A percentile compares a stretch with the other conserved stretches of the same genome.
phyloP scores from a whole-genome alignment of 2,113 vertebrate species.

The Python bivittatus region DNA sequence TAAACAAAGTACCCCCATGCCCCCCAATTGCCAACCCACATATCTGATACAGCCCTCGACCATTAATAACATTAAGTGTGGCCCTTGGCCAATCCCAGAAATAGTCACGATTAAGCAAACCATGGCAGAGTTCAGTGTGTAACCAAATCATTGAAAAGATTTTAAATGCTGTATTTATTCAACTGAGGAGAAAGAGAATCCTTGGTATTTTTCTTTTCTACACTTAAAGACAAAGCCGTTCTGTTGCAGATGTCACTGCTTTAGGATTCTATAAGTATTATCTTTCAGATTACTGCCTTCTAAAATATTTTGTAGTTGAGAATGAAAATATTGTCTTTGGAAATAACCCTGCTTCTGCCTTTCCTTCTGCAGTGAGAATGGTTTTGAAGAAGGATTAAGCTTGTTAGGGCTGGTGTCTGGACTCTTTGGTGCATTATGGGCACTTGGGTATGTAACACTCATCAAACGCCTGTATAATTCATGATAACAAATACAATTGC shows the following conservation, averaged over 20 bases:
- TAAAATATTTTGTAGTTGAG: conserved; percentile 66
- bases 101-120: not conserved
- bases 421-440: conserved; percentile 76
- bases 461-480: not conserved
- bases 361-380: conserved; percentile 73
- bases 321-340: conserved; percentile 69
- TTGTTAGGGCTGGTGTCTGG: conserved; percentile 79
- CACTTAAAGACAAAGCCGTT: not conserved
- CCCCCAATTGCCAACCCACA: not conserved
- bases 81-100: not conserved
- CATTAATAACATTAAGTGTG: not conserved
- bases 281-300: not conserved
- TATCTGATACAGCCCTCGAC: not conserved
- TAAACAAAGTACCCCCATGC: not conserved
- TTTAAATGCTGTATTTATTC: not conserved
- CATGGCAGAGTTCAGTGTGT: not conserved
- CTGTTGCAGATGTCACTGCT: not conserved
- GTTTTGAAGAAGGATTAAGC: conserved; percentile 80
- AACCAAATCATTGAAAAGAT: not conserved
- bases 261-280: not conserved
- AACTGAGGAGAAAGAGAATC: not conserved
- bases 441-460: conserved; percentile 73
- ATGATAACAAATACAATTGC: not conserved
- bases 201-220: not conserved
- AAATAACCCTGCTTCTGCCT: conserved; percentile 29